Conservation (phyloP, 2,113 vertebrate species). For the Tyrannus savana region DNA sequence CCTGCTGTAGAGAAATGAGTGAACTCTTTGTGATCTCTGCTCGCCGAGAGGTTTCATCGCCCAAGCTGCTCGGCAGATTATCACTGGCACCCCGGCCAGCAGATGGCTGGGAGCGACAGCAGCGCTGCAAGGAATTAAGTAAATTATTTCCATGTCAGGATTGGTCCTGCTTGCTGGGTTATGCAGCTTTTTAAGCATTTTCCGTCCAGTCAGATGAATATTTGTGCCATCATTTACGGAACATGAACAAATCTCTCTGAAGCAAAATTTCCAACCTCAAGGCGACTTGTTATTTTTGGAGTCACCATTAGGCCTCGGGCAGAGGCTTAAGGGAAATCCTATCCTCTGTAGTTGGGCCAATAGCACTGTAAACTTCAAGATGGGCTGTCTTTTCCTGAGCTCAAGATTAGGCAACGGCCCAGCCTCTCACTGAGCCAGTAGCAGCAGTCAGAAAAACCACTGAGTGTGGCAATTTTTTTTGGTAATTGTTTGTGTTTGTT, state of each 20-base stretch:
- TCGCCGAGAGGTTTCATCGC: not conserved
- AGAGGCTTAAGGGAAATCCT: conserved; percentile 46
- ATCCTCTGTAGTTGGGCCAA: conserved; percentile 55
- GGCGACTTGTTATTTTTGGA: conserved; percentile 57
- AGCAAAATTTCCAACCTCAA: conserved; percentile 58
- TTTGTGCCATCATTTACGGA: conserved; percentile 16
- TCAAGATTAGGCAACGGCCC: not conserved
- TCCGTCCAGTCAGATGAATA: not conserved
- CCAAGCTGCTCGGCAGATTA: not conserved
- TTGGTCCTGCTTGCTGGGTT: not conserved
- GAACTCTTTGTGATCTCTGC: conserved; percentile 49
- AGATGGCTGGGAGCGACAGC: conserved; percentile 38
- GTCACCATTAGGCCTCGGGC: not conserved
- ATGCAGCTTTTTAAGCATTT: conserved; percentile 5
- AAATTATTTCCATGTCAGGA: not conserved
- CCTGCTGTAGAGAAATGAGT: not conserved
- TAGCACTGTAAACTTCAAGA: conserved; percentile 26
- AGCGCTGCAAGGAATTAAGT: not conserved
- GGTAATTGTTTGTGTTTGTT: conserved; percentile 1
- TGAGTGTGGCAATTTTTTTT: not conserved
- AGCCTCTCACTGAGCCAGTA: not conserved
- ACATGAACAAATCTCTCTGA: conserved; percentile 20
- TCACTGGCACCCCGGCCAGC: not conserved
- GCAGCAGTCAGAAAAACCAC: not conserved
- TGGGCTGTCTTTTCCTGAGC: not conserved